These are phyloP conservation scores for Octodonta nipae DNA, from an alignment of 2,888 invertebrate genomes.

Conservation along the genomic window DNA sequence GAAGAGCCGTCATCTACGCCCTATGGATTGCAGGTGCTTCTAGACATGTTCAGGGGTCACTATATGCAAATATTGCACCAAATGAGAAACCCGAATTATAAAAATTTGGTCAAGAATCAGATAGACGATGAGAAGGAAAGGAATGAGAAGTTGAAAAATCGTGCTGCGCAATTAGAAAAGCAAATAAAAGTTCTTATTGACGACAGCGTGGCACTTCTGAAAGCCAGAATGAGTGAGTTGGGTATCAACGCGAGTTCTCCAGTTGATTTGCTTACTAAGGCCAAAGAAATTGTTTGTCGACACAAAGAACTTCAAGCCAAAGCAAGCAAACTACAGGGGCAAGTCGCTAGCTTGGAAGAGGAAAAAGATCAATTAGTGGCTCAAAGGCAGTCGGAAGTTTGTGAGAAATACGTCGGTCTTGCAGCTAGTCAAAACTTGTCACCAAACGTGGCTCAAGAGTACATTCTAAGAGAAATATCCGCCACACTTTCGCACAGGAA, in stretches of 20 bases:
- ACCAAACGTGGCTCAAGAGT: slow-evolving; percentile 61
- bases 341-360: slow-evolving; percentile 62
- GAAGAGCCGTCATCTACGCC: slow-evolving; percentile 64
- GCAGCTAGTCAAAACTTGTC: slow-evolving; percentile 46
- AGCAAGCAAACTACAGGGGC: slow-evolving; percentile 72
- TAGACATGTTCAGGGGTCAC: slow-evolving; percentile 76
- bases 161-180: slow-evolving; percentile 81
- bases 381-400: slow-evolving; percentile 61
- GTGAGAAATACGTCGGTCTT: slow-evolving; percentile 53
- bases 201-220: slow-evolving; percentile 78
- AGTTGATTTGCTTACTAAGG: slow-evolving; percentile 70
- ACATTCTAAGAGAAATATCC: slow-evolving; percentile 74
- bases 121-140: slow-evolving; percentile 67
- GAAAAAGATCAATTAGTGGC: slow-evolving; percentile 61
- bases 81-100: slow-evolving; percentile 70
- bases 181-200: slow-evolving; percentile 84
- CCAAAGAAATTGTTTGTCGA: slow-evolving; percentile 81
- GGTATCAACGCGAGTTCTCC: slow-evolving; percentile 79
- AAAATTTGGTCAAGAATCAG: slow-evolving; percentile 54
- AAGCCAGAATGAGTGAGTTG: slow-evolving; percentile 80
- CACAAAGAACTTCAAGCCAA: slow-evolving; percentile 87
- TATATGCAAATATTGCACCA: slow-evolving; percentile 71
- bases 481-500: slow-evolving; percentile 72
- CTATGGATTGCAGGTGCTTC: slow-evolving; percentile 71
- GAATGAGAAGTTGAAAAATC: slow-evolving; percentile 66